Percentiles rank a stretch among this genome's conserved stretches.
Evolutionary conservation across 2,113 vertebrate species (phyloP).

Genomic region (Otus sunia): DNA sequence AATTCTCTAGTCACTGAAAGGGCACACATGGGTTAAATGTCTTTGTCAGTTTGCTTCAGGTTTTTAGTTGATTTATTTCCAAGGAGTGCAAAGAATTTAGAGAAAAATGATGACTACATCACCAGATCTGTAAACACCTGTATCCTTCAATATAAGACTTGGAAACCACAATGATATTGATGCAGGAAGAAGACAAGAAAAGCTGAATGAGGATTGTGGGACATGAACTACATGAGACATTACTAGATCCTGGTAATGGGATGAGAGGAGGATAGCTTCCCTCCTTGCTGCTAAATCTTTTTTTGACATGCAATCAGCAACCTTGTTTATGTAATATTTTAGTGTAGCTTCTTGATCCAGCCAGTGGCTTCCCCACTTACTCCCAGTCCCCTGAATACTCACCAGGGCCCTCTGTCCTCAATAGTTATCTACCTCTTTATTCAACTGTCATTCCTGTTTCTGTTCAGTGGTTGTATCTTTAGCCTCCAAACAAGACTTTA

Average conservation of each 20-base stretch:
- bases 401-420: neutral
- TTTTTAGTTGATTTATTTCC: neutral
- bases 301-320: neutral
- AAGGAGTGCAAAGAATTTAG: neutral
- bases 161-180: neutral
- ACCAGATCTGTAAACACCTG: neutral
- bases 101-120: neutral
- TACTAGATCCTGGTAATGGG: neutral
- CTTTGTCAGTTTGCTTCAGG: neutral
- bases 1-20: neutral
- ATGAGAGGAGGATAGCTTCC: neutral
- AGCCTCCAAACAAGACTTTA: neutral
- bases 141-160: neutral
- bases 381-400: neutral
- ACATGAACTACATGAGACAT: neutral
- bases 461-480: neutral
- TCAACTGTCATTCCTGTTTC: neutral
- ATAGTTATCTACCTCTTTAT: neutral
- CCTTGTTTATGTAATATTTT: neutral
- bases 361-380: neutral
- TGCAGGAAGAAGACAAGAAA: neutral
- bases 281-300: neutral
- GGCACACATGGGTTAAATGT: neutral
- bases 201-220: neutral
- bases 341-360: neutral